A percentile compares a stretch with the other conserved stretches of the same genome.
phyloP scores from a whole-genome alignment of 2,797 vertebrate genomes.

The Pelodytes ibericus region DNA sequence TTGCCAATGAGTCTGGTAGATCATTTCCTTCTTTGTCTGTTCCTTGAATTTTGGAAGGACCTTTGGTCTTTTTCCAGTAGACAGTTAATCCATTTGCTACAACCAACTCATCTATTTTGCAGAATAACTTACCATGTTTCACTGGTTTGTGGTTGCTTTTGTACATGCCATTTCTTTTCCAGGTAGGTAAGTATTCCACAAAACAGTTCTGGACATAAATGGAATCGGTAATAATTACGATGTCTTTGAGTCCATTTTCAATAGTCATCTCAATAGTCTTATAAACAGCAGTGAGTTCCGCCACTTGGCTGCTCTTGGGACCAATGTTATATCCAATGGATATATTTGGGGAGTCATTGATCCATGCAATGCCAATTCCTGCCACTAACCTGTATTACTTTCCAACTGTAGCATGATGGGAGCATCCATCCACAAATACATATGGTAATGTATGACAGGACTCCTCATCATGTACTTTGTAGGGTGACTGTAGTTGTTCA shows the following conservation, averaged over 20 bases:
- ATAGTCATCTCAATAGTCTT: too few species aligned
- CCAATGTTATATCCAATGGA: too few species aligned
- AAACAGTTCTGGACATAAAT: too few species aligned
- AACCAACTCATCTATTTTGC: neutral
- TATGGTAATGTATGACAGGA: neutral
- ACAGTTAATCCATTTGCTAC: neutral
- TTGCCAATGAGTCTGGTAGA: neutral
- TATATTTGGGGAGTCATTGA: too few species aligned
- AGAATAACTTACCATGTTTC: neutral
- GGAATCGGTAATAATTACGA: too few species aligned
- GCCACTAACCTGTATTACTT: neutral
- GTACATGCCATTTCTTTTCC: constrained; percentile 1
- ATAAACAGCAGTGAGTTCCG: too few species aligned
- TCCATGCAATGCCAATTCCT: neutral
- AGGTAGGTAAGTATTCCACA: neutral
- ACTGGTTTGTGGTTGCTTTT: constrained; percentile 9
- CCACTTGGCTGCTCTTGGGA: too few species aligned
- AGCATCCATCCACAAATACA: neutral
- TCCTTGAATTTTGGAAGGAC: neutral
- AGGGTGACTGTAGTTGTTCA: too few species aligned
- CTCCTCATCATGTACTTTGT: neutral
- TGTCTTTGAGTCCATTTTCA: too few species aligned
- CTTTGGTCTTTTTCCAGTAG: constrained; percentile 1
- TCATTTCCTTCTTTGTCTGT: neutral
- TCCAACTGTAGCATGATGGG: neutral